Percentiles rank a stretch among this genome's conserved stretches.
These are phyloP conservation scores for Fabriciana adippe DNA, from an alignment of 2,888 invertebrate genomes.

Conservation along the genomic window DNA sequence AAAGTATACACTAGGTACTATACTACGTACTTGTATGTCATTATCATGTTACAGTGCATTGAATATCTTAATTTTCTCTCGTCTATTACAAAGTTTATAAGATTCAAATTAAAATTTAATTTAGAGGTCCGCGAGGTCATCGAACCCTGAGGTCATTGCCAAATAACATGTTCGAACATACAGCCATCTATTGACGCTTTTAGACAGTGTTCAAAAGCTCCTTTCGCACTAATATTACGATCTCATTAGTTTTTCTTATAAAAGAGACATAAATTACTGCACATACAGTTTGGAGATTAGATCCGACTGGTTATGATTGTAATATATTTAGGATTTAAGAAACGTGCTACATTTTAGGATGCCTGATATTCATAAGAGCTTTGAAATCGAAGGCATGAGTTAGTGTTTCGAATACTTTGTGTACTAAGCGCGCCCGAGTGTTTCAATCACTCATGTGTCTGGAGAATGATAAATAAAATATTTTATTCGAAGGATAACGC, in stretches of 20 bases:
- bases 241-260: slow-evolving; percentile 26
- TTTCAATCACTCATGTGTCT: slow-evolving; percentile 10
- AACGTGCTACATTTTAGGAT: slow-evolving; percentile 65
- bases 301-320: slow-evolving; percentile 31
- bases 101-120: slow-evolving; percentile 42
- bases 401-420: slow-evolving; percentile 73
- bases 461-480: slow-evolving; percentile 13
- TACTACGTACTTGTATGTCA: neutral
- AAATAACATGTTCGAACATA: slow-evolving; percentile 67
- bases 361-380: slow-evolving; percentile 61
- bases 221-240: slow-evolving; percentile 29
- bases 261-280: slow-evolving; percentile 33
- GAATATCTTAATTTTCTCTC: slow-evolving; percentile 22
- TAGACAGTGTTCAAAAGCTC: slow-evolving; percentile 59
- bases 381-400: slow-evolving; percentile 66
- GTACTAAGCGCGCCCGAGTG: slow-evolving; percentile 48
- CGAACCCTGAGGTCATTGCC: slow-evolving; percentile 77
- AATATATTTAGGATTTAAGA: slow-evolving; percentile 44
- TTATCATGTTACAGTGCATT: slow-evolving; percentile 14
- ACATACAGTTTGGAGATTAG: slow-evolving; percentile 31
- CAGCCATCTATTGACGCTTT: slow-evolving; percentile 60
- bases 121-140: slow-evolving; percentile 52
- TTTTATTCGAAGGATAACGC: slow-evolving; percentile 31
- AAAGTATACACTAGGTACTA: neutral
- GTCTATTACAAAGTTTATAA: slow-evolving; percentile 33